Percentiles rank a stretch among this genome's conserved stretches.
Conservation (phyloP, 1,140 invertebrate species). For the Drosophila sucinea region DNA sequence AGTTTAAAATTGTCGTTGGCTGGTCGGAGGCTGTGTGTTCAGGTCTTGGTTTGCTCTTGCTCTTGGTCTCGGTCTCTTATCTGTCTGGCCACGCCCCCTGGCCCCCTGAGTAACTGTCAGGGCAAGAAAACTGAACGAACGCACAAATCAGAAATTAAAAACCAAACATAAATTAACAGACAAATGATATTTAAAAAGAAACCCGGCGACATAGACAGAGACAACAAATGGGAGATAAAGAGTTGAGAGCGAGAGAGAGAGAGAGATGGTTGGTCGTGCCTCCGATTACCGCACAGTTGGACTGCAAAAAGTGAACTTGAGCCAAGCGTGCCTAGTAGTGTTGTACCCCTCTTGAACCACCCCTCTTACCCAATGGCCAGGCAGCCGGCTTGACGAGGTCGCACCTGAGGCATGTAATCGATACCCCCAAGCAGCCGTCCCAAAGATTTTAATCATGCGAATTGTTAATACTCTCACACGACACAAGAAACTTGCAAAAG, state of each 20-base stretch:
- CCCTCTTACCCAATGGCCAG: not conserved
- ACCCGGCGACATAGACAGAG: conserved; percentile 15
- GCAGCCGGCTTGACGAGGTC: conserved; percentile 59
- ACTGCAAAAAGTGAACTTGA: conserved; percentile 70
- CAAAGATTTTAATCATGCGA: conserved; percentile 75
- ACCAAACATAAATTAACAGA: conserved; percentile 82
- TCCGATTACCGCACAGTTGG: conserved; percentile 62
- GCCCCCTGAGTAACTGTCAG: conserved; percentile 34
- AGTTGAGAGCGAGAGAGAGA: conserved; percentile 23
- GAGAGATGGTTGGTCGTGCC: conserved; percentile 33
- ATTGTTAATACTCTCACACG: conserved; percentile 75
- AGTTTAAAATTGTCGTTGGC: conserved; percentile 59
- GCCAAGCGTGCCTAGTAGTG: conserved; percentile 55
- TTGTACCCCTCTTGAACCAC: not conserved
- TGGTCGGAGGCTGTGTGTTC: conserved; percentile 33
- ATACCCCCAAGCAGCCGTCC: conserved; percentile 57
- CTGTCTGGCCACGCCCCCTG: conserved; percentile 15
- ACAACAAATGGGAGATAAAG: conserved; percentile 9
- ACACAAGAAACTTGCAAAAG: conserved; percentile 41
- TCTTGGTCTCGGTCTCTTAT: not conserved
- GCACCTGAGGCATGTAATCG: conserved; percentile 79
- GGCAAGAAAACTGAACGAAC: conserved; percentile 60
- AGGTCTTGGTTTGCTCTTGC: not conserved
- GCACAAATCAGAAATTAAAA: conserved; percentile 82
- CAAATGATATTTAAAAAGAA: conserved; percentile 71